These are phyloP conservation scores for Madoqua kirkii DNA, from an alignment of 2,113 vertebrate genomes.

Conservation along the genomic window DNA sequence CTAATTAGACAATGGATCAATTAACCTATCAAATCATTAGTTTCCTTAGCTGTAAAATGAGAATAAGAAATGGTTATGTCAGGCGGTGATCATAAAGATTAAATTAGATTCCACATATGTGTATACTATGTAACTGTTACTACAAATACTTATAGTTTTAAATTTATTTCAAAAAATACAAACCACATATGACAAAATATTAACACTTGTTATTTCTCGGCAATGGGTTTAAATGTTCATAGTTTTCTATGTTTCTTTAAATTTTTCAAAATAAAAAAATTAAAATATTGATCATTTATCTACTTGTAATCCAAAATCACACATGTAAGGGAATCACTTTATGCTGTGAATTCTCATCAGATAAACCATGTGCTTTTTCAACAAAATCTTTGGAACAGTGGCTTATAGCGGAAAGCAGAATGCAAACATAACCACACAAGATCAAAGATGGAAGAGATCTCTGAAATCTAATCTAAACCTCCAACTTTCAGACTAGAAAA, in stretches of 20 bases:
- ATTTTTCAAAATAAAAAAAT: conserved; percentile 12
- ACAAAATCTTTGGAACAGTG: not conserved
- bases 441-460: not conserved
- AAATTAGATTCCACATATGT: not conserved
- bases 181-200: conserved; percentile 13
- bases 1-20: not conserved
- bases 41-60: not conserved
- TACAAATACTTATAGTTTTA: conserved; percentile 3
- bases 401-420: not conserved
- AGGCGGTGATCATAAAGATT: not conserved
- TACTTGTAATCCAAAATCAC: not conserved
- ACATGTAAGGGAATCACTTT: not conserved
- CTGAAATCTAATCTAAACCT: not conserved
- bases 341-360: not conserved
- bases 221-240: not conserved
- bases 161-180: conserved; percentile 47
- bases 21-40: not conserved
- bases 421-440: not conserved
- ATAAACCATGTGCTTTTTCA: not conserved
- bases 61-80: not conserved
- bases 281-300: not conserved
- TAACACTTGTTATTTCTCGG: not conserved
- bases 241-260: not conserved
- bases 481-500: not conserved
- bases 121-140: not conserved